Conservation (phyloP, 2,113 vertebrate genomes). For the Cricetomys ansorgei region DNA sequence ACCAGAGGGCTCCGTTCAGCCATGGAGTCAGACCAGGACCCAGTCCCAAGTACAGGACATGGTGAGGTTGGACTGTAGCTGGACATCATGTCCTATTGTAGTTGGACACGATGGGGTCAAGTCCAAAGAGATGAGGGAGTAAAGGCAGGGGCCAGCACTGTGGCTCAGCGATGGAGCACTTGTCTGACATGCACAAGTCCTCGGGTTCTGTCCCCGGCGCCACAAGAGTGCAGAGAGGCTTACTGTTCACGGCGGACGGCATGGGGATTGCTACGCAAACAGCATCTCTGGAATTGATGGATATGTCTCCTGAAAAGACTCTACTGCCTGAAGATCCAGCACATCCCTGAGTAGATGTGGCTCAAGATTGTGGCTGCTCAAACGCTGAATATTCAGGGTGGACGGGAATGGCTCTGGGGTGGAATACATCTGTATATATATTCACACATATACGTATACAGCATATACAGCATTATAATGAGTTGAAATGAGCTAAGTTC, state of each 20-base stretch:
- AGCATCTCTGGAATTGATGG: neutral
- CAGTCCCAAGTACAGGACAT: too few relatives aligned
- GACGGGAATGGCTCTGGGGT: neutral
- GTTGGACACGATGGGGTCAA: neutral
- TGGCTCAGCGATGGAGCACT: neutral
- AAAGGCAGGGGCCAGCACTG: neutral
- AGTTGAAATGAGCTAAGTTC: neutral
- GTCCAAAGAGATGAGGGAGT: neutral
- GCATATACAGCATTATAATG: too few relatives aligned
- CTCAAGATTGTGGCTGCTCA: neutral
- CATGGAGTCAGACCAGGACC: neutral
- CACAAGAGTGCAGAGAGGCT: neutral
- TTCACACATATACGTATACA: too few relatives aligned
- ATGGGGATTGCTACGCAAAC: too few relatives aligned
- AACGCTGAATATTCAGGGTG: neutral
- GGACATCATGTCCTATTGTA: neutral
- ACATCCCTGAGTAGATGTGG: too few relatives aligned
- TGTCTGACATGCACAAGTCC: neutral
- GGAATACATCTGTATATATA: too few relatives aligned
- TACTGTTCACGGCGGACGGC: neutral
- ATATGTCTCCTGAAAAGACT: neutral
- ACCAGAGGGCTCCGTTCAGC: neutral
- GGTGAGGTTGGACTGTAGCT: neutral
- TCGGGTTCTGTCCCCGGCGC: neutral
- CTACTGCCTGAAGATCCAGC: neutral